Evolutionary conservation across 2,888 invertebrate species (phyloP).

Genomic region (Smittia sp.): DNA sequence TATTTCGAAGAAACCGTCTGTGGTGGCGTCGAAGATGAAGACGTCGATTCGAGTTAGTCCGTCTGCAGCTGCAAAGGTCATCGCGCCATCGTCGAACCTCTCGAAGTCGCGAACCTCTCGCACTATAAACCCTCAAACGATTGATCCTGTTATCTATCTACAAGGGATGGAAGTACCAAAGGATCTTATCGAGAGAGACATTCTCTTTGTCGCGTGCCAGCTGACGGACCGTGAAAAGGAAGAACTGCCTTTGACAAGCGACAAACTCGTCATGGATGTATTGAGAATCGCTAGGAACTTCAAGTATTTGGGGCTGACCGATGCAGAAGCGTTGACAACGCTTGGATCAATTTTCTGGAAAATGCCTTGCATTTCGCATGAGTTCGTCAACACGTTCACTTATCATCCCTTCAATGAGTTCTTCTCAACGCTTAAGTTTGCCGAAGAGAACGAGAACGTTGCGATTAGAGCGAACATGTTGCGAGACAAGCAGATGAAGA

Average conservation of each 20-base stretch:
- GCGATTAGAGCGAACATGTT: neutral
- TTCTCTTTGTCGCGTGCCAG: slow-evolving; percentile 25
- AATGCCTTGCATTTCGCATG: neutral
- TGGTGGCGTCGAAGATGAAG: too few relatives aligned
- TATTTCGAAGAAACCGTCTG: too few relatives aligned
- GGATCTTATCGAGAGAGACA: slow-evolving; percentile 19
- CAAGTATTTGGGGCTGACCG: neutral
- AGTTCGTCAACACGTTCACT: neutral
- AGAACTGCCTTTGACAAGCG: neutral
- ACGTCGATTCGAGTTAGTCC: too few relatives aligned
- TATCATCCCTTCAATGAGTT: neutral
- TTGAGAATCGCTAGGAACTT: neutral
- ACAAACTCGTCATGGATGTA: neutral
- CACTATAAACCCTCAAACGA: too few relatives aligned
- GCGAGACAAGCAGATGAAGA: neutral
- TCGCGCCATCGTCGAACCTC: too few relatives aligned
- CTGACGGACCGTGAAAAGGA: neutral
- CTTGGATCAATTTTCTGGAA: neutral
- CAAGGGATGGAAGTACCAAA: neutral
- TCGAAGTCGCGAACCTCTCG: too few relatives aligned
- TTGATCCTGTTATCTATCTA: too few relatives aligned
- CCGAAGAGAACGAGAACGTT: neutral
- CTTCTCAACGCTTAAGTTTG: neutral
- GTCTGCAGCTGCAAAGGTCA: too few relatives aligned
- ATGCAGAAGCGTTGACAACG: neutral